These are phyloP conservation scores for Cyclophora punctaria DNA, from an alignment of 2,888 invertebrate species.

Conservation along the genomic window DNA sequence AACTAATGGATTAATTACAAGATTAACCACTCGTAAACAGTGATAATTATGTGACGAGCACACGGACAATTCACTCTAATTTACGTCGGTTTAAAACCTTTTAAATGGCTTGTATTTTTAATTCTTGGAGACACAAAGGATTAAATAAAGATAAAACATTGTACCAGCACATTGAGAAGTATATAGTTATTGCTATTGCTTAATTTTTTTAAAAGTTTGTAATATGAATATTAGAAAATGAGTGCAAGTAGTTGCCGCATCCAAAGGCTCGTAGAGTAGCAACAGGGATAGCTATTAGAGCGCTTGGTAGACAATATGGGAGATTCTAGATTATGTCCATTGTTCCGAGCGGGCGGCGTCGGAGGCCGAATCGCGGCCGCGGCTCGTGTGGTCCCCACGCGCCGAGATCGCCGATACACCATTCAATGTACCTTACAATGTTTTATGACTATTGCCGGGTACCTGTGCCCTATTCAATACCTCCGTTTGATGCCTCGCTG, in stretches of 20 bases:
- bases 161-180: no score
- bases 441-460: conserved; percentile 20
- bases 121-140: no score
- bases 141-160: no score
- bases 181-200: no score
- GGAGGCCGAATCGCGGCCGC: conserved; percentile 27
- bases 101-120: no score
- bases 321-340: conserved; percentile 53
- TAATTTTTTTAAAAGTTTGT: no score
- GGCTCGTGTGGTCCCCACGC: conserved; percentile 22
- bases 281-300: conserved; percentile 41
- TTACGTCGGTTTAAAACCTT: no score
- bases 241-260: background rate
- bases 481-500: background rate
- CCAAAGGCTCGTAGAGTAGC: conserved; percentile 9
- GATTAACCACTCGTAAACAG: conserved; percentile 2
- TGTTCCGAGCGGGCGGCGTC: conserved; percentile 32
- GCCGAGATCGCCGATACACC: conserved; percentile 13
- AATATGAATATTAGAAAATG: no score
- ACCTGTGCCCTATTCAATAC: background rate
- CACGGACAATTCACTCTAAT: no score
- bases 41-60: conserved; percentile 4
- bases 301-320: conserved; percentile 55
- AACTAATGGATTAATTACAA: conserved; percentile 8
- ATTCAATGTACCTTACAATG: conserved; percentile 21